Conservation (phyloP, 2,113 vertebrate species). For the Pteronura brasiliensis region DNA sequence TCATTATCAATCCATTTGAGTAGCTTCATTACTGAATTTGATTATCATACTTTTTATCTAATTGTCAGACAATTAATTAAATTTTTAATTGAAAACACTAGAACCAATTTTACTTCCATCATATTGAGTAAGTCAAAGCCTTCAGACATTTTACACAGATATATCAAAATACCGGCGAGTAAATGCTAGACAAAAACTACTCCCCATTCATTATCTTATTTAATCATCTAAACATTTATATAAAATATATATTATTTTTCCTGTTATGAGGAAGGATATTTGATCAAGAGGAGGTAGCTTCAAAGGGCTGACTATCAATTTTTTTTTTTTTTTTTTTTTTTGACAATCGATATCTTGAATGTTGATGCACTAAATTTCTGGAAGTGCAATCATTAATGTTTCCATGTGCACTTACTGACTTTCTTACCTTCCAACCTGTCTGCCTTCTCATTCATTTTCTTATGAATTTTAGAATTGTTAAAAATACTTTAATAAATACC, state of each 20-base stretch:
- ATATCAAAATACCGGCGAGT: neutral
- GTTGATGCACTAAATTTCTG: neutral
- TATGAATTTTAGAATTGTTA: neutral
- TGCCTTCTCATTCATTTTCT: neutral
- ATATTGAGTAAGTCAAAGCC: neutral
- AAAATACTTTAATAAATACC: conserved; percentile 31
- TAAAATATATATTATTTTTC: neutral
- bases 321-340: neutral
- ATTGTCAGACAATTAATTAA: neutral
- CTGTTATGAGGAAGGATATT: neutral
- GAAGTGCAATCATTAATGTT: neutral
- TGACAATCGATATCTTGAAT: neutral
- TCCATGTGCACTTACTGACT: neutral
- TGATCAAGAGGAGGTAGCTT: neutral
- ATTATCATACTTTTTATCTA: neutral
- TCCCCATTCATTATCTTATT: neutral
- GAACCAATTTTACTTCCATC: neutral
- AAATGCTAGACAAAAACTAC: neutral
- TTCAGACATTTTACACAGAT: neutral
- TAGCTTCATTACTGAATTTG: neutral
- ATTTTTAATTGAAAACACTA: neutral
- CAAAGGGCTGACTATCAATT: neutral
- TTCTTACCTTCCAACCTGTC: neutral
- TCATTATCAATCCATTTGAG: neutral
- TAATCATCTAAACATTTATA: neutral